Evolutionary conservation across 2,113 vertebrate genomes (phyloP), one percentile per base, ranked within the genome.

Genomic region (Loxodonta africana): DNA sequence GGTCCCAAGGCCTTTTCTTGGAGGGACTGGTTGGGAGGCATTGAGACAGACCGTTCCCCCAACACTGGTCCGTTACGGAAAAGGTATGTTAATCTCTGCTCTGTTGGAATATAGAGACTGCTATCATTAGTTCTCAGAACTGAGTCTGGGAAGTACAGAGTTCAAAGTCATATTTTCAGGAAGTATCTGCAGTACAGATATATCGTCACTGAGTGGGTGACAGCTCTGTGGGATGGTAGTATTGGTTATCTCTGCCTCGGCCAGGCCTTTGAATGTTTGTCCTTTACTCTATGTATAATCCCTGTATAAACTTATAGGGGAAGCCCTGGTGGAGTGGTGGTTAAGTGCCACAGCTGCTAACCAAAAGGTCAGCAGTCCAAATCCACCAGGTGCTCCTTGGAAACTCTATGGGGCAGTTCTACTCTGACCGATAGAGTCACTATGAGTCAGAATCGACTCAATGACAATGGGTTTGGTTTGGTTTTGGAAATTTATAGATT

Each of bases 201-300:
- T 0, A 23, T 28, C 88, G 48, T 83, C 83, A 41, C 17, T 5
- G 18, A 60, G 28, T 51, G 20, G 12, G 41, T 88, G 71, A 65
- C 3, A 74, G 41, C 3, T 57, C 2, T 88, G 41, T 63, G 23
- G 57, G 86, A 91, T 83, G n/a, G 8, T 23, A 33, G 23, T 77
- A 12, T 30, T 88, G 80, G 83, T 21, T 87, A 87, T 33, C 4
- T 92, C 71, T 82, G 25, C 20, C 77, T 96, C 76, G 91, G 44
- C 17, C 53, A 25, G 63, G 33, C 15, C 60, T 48, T 1, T 57
- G 1, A 51, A 60, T 25, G 30, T 78, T 51, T 87, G 30, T 63
- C 44, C 30, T 91, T 93, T 11, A 69, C 11, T 91, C 30, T 87
- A 2, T 21, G 6, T 30, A 46, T 17, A 94, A 63, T 23, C 20